These are phyloP conservation scores for Fregetta grallaria DNA, from an alignment of 2,113 vertebrate genomes.

Conservation along the genomic window DNA sequence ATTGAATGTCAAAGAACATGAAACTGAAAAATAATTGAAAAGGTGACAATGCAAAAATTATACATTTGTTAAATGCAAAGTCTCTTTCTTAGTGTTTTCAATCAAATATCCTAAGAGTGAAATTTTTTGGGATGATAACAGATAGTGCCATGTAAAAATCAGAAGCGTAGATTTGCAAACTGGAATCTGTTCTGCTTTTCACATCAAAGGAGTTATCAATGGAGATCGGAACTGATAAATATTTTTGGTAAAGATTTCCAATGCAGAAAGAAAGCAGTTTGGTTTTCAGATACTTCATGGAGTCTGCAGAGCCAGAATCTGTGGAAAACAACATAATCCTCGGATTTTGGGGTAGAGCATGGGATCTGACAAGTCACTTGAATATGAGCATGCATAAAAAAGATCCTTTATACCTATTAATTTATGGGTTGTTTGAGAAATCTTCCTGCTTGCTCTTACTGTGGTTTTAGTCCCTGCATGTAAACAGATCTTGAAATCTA, in stretches of 20 bases:
- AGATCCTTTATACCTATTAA: neutral
- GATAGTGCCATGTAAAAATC: neutral
- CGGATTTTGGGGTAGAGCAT: neutral
- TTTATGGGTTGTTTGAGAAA: neutral
- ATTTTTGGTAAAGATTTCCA: neutral
- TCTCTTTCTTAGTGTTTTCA: neutral
- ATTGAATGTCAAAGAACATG: neutral
- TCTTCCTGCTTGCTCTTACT: neutral
- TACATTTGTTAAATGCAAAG: neutral
- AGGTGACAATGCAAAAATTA: neutral
- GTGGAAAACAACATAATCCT: neutral
- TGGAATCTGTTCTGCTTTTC: neutral
- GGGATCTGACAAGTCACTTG: neutral
- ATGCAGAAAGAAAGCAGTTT: neutral
- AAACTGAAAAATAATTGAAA: neutral
- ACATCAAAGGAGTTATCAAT: neutral
- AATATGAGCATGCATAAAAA: neutral
- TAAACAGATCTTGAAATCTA: neutral
- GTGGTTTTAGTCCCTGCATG: neutral
- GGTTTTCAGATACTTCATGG: neutral
- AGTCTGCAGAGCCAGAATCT: neutral
- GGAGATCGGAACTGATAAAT: rapidly evolving
- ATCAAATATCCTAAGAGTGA: neutral
- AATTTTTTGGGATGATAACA: neutral
- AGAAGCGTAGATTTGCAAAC: neutral